A percentile compares a stretch with the other conserved stretches of the same genome.
Evolutionary conservation across 2,113 vertebrate genomes (phyloP).

Genomic region (Chionomys nivalis): DNA sequence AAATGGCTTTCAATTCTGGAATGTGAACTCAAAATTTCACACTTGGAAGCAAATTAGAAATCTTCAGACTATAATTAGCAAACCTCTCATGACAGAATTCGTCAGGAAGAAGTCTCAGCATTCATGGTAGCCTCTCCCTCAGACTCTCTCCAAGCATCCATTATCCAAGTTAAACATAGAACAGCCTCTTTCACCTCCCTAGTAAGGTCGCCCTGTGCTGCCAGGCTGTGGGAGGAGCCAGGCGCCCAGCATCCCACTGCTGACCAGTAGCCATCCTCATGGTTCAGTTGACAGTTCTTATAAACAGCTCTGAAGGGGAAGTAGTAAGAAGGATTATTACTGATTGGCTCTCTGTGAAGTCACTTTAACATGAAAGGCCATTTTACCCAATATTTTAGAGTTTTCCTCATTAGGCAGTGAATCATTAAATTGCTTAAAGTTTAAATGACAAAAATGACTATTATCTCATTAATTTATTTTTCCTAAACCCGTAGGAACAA

Average conservation of each 20-base stretch:
- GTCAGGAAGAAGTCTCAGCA: background rate
- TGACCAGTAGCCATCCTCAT: background rate
- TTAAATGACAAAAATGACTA: background rate
- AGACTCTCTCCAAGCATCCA: background rate
- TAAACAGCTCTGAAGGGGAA: conserved; percentile 3
- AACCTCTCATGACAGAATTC: background rate
- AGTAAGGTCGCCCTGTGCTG: background rate
- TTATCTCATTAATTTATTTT: background rate
- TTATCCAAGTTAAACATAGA: background rate
- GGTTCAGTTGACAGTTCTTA: background rate
- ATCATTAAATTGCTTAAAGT: background rate
- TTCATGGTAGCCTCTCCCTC: background rate
- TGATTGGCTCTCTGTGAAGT: conserved; percentile 13
- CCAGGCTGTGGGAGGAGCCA: background rate
- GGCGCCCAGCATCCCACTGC: background rate
- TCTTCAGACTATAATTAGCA: conserved; percentile 49
- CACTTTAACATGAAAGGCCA: background rate
- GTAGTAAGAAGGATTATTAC: background rate
- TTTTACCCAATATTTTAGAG: background rate
- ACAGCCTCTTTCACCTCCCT: background rate
- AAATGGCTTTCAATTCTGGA: conserved; percentile 59
- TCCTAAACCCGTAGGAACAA: background rate
- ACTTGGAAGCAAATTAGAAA: conserved; percentile 62
- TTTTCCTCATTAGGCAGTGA: conserved; percentile 3
- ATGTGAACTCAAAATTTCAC: conserved; percentile 59